Percentiles rank a stretch among this genome's conserved stretches.
phyloP scores from a whole-genome alignment of 2,113 vertebrate species.

The Hypanus sabinus region DNA sequence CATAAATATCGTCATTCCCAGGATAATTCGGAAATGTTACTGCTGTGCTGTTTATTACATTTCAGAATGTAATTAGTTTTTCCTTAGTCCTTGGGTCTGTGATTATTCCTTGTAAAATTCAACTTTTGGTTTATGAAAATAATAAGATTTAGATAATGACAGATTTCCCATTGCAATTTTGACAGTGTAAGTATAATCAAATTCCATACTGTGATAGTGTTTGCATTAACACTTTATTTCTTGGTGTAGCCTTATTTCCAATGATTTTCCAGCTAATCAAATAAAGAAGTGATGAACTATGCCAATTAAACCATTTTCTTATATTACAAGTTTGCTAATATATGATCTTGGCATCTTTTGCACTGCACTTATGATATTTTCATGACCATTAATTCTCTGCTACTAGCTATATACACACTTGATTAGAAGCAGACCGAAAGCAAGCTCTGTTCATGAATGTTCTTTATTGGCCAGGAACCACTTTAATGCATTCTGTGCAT shows the following conservation, averaged over 20 bases:
- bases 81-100: not conserved
- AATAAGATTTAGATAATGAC: not conserved
- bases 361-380: not conserved
- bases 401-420: not conserved
- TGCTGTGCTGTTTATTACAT: not conserved
- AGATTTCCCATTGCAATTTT: not conserved
- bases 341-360: not conserved
- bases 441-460: not conserved
- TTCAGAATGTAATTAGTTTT: not conserved
- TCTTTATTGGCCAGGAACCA: not conserved
- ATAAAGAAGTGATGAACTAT: not conserved
- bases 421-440: not conserved
- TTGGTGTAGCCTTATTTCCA: not conserved
- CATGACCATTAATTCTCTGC: not conserved
- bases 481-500: not conserved
- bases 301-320: conserved; percentile 22
- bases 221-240: not conserved
- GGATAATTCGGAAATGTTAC: not conserved
- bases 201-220: not conserved
- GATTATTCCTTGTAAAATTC: not conserved
- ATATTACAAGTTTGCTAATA: not conserved
- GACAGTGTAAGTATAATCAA: not conserved
- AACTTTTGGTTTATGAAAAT: not conserved
- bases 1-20: not conserved
- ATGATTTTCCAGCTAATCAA: not conserved